A percentile compares a stretch with the other conserved stretches of the same genome.
Conservation (phyloP, 2,113 vertebrate species). For the Chloroceryle aenea region DNA sequence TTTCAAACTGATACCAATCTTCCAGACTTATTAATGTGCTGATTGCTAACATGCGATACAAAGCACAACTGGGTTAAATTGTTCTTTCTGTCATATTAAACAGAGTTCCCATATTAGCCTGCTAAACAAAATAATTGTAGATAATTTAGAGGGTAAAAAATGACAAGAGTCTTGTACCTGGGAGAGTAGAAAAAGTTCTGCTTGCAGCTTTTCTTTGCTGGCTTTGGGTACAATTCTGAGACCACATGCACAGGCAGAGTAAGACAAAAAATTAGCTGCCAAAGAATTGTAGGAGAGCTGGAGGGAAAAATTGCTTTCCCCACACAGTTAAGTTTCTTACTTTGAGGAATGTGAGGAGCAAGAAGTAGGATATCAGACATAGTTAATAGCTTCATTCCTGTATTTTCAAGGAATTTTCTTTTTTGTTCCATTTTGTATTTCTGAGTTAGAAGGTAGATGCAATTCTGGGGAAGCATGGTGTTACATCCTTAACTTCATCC, state of each 20-base stretch:
- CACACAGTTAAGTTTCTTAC: neutral
- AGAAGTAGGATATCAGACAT: neutral
- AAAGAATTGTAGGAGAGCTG: neutral
- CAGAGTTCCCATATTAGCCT: slow-evolving; percentile 37
- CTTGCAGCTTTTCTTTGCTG: neutral
- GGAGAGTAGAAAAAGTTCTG: slow-evolving; percentile 1
- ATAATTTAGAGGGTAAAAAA: slow-evolving; percentile 65
- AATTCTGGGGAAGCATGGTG: neutral
- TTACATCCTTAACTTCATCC: neutral
- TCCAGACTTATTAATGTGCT: slow-evolving; percentile 74
- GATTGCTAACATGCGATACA: slow-evolving; percentile 70
- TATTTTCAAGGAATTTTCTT: neutral
- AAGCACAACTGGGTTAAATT: slow-evolving; percentile 48
- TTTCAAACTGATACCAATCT: slow-evolving; percentile 80
- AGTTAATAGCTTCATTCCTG: neutral
- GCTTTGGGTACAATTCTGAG: neutral
- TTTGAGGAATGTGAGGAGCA: neutral
- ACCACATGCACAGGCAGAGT: neutral
- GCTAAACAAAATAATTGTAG: slow-evolving; percentile 63
- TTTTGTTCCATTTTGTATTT: neutral
- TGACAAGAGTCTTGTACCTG: neutral
- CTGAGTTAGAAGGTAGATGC: neutral
- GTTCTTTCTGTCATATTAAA: slow-evolving; percentile 67
- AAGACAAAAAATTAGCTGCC: slow-evolving; percentile 6
- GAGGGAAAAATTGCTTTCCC: neutral